phyloP scores from a whole-genome alignment of 2,888 invertebrate species.

The Mylabris sibirica region DNA sequence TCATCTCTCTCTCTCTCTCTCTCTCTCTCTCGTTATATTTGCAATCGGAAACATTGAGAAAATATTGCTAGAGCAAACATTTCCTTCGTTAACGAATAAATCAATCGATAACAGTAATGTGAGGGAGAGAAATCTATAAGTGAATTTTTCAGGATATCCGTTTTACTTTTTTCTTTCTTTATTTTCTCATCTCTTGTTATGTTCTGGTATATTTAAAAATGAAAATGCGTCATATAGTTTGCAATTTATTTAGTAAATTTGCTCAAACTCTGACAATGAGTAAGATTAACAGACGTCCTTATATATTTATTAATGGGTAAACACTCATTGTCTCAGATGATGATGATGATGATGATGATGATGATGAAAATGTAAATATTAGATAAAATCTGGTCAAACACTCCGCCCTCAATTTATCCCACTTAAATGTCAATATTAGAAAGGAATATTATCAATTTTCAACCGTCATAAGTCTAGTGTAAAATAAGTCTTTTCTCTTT shows the following conservation, averaged over 20 bases:
- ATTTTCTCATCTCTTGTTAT: not conserved
- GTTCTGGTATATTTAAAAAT: not conserved
- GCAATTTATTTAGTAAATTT: not conserved
- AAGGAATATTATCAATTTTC: not conserved
- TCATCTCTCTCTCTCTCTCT: not conserved
- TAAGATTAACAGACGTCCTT: not conserved
- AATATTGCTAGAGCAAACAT: slow-evolving; percentile 6
- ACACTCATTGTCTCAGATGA: not conserved
- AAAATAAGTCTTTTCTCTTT: not conserved
- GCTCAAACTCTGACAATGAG: not conserved
- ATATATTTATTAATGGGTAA: not conserved
- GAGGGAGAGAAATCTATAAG: not conserved
- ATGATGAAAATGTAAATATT: not conserved
- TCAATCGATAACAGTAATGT: not conserved
- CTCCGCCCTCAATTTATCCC: not conserved
- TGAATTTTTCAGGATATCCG: not conserved
- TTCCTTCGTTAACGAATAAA: not conserved
- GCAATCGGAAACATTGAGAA: slow-evolving; percentile 6
- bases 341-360: not conserved
- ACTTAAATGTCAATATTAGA: not conserved
- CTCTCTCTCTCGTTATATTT: not conserved
- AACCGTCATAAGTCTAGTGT: not conserved
- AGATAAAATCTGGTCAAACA: not conserved
- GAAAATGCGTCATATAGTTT: not conserved
- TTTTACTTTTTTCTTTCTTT: not conserved